Conservation (phyloP, 2,113 vertebrate genomes). For the Tauraco erythrolophus region DNA sequence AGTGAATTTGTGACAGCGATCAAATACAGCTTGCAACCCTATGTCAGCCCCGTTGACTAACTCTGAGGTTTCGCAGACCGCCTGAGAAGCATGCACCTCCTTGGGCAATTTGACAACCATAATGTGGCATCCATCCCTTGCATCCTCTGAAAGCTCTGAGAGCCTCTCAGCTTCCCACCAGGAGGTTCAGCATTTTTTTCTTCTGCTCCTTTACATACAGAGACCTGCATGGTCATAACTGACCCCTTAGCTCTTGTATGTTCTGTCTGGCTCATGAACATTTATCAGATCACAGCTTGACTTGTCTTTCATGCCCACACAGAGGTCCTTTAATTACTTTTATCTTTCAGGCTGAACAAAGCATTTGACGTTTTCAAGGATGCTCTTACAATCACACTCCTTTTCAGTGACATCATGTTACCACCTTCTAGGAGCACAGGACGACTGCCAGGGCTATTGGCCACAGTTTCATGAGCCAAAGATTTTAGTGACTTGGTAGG, state of each 20-base stretch:
- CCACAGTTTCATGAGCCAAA: not conserved
- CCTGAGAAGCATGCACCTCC: not conserved
- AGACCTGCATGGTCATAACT: not conserved
- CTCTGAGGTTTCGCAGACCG: not conserved
- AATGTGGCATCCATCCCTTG: not conserved
- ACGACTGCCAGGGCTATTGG: not conserved
- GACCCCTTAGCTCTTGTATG: not conserved
- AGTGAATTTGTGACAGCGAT: not conserved
- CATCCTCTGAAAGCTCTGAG: not conserved
- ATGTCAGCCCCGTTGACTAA: not conserved
- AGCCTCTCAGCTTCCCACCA: not conserved
- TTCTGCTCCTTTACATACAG: not conserved
- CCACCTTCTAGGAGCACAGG: not conserved
- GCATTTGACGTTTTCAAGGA: not conserved
- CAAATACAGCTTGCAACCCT: not conserved
- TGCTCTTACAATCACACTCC: not conserved
- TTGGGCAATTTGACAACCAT: not conserved
- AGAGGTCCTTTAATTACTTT: not conserved
- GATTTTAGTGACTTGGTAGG: not conserved
- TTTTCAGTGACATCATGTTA: not conserved
- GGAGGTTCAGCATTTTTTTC: not conserved
- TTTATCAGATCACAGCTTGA: not conserved
- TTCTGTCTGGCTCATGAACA: not conserved
- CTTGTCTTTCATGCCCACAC: not conserved
- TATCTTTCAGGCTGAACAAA: not conserved